A percentile compares a stretch with the other conserved stretches of the same genome.
These are phyloP conservation scores for Caenorhabditis panamensis DNA, from an alignment of 2,888 invertebrate genomes.

Conservation along the genomic window DNA sequence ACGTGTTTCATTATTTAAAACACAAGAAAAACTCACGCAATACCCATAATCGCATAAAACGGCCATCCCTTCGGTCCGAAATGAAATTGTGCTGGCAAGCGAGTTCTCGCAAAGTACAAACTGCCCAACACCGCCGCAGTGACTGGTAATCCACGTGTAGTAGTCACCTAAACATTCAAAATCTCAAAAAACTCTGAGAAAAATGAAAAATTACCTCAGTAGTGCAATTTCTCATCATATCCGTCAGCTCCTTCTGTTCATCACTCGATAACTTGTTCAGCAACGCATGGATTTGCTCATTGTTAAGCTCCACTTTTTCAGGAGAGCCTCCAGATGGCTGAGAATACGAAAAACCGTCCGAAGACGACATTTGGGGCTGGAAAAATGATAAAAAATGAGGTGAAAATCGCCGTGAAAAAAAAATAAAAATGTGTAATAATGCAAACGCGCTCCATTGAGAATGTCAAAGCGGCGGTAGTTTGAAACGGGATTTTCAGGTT, in stretches of 20 bases:
- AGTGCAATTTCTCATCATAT: too few species aligned
- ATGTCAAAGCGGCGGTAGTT: background rate
- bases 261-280: conserved; percentile 74
- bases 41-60: conserved; percentile 76
- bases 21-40: conserved; percentile 63
- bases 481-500: background rate
- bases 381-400: too few species aligned
- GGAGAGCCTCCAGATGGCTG: conserved; percentile 7
- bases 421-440: background rate
- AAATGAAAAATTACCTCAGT: conserved; percentile 31
- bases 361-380: conserved; percentile 21
- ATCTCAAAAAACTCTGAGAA: background rate
- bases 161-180: conserved; percentile 64
- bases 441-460: background rate
- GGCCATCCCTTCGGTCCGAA: conserved; percentile 79
- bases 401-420: background rate
- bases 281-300: conserved; percentile 66
- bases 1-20: background rate
- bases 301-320: conserved; percentile 32
- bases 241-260: conserved; percentile 56
- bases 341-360: conserved; percentile 15
- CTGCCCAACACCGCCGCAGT: conserved; percentile 72
- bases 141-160: conserved; percentile 75
- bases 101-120: conserved; percentile 71
- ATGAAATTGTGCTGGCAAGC: conserved; percentile 73